Evolutionary conservation across 2,113 vertebrate genomes (phyloP), one percentile per base, ranked within the genome.

Genomic region (Gobio gobio): DNA sequence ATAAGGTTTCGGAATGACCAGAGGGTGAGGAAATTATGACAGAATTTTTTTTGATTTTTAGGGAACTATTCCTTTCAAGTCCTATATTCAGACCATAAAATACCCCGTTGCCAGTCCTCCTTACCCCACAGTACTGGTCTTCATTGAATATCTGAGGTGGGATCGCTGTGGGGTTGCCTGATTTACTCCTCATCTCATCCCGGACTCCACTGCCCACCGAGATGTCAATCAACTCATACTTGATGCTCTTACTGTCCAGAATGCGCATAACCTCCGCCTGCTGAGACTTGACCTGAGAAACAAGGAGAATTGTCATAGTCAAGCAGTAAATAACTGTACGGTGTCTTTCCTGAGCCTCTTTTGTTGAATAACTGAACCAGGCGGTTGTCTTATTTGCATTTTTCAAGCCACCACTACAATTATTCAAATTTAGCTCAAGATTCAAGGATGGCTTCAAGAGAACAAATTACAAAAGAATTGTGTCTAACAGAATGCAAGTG

Each of bases 81-180:
- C 12, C 36, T 22, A 40, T 24, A 36, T 10, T 63, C 49, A 33
- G 54, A 20, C 8, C 8, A 76, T 20, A 16, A 75, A 76, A 20
- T 8, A 29, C 47, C 24, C 18, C 10, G 13, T 24, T 75, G 24
- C 16, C n/a, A 36, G 51, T 22, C 0, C 4, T 85, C 68, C 96
- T 95, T 92, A 99, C 98, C 96, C 98, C 98, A 10, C 98, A 98
- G 92, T 99, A 99, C 36, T 97, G 91, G 91, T 99, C 96, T 3
- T 96, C 97, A 0, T 97, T 98, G 94, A 98, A 98, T 0, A 99
- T 96, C 93, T 98, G 98, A 5, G 98, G 98, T 0, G 98, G 98
- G 81, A 95, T 95, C 1, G 97, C 98, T 9, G 93, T 92, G 63
- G 97, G 96, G 90, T 97, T 96, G 13, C 97, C 97, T 0, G 96